A percentile compares a stretch with the other conserved stretches of the same genome.
Evolutionary conservation across 2,888 invertebrate genomes (phyloP).

Genomic region (Cheiracanthium punctorium): DNA sequence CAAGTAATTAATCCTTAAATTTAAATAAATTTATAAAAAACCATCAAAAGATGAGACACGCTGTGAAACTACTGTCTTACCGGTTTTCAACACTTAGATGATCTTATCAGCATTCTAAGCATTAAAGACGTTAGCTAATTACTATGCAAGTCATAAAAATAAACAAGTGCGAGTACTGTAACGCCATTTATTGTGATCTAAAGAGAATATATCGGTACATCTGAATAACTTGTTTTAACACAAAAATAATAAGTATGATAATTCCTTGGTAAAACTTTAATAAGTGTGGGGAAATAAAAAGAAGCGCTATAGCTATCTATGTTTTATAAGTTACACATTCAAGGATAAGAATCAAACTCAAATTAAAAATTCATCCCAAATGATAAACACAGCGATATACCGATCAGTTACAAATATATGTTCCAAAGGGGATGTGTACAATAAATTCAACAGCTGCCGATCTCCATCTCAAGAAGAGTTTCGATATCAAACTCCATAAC

Average conservation of each 20-base stretch:
- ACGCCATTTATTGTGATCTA: background rate
- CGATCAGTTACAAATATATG: background rate
- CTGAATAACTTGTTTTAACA: background rate
- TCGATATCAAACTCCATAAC: background rate
- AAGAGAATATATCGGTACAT: background rate
- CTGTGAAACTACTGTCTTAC: background rate
- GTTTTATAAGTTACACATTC: background rate
- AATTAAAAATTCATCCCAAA: background rate
- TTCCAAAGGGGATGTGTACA: background rate
- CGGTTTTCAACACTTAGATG: background rate
- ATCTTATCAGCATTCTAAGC: background rate
- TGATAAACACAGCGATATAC: background rate
- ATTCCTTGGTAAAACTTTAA: background rate
- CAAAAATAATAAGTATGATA: background rate
- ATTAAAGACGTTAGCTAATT: conserved; percentile 3
- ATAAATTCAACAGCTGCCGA: background rate
- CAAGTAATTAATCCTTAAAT: no score
- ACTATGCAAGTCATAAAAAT: background rate
- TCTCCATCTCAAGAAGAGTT: background rate
- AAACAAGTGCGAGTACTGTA: background rate
- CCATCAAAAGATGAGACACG: no score
- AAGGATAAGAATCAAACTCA: no score
- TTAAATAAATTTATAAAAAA: no score
- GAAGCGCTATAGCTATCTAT: background rate
- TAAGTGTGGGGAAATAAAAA: background rate